Evolutionary conservation across 1,140 invertebrate species (phyloP), one percentile per base, ranked within the genome.

Genomic region (Protaetia brevitarsis): DNA sequence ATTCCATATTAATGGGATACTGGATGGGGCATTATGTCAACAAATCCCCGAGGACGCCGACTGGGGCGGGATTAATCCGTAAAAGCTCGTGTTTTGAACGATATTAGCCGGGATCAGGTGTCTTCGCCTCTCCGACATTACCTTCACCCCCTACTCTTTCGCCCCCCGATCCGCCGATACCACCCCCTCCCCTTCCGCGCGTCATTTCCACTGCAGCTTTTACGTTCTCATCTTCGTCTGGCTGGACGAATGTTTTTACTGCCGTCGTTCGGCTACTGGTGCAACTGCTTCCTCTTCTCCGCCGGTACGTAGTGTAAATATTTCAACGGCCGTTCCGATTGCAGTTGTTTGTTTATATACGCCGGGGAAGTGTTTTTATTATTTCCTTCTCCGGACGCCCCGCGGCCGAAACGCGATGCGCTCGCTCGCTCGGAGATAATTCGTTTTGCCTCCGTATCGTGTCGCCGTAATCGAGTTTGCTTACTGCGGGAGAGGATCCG

Each of bases 1-100:
- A 69, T 69, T 69, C 62, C 68, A 67, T 69, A 69, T 69, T 69
- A 64, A 69, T 67, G 65, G 65, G 27, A 41, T 60, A 34, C 26
- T 29, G 27, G 30, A 19, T 19, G 29, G 62, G 23, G 34, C 65
- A 63, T 57, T 36, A 63, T 69, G 68, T 65, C 65, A 65, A 67
- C 68, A 69, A 69, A 69, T 69, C 68, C 68, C 68, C 57, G 13
- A 7, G 34, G 65, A n/a, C 51, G 34, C 28, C 64, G 27, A 57
- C 29, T 23, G 36, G 30, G 19, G 16, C 29, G 59, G 68, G 51
- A 69, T 69, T 69, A 69, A 69, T 69, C 68, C 65, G 66, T 56
- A 65, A 69, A 65, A 69, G 68, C 68, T 57, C 58, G 37, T 41
- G 63, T 69, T 69, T 66, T 69, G 64, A 69, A 36, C 63, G 51